These are phyloP conservation scores for Cephalopterus ornatus DNA, from an alignment of 2,113 vertebrate genomes.

Conservation along the genomic window DNA sequence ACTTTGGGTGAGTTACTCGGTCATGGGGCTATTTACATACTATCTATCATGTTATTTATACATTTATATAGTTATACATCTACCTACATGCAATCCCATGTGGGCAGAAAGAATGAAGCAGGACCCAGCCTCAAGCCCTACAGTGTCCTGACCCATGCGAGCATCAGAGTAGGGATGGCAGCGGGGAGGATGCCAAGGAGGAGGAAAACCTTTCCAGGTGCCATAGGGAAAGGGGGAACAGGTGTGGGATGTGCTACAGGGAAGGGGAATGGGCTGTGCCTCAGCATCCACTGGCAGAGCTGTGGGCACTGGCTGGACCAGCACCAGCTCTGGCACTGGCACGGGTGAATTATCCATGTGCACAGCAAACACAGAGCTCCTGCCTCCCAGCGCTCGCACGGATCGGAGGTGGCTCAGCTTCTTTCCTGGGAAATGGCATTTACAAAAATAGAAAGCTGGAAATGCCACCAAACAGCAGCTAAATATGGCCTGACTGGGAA, in stretches of 20 bases:
- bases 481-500: conserved; percentile 39
- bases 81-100: neutral
- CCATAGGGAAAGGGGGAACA: neutral
- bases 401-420: neutral
- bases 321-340: fast-evolving
- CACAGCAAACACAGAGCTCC: neutral
- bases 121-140: fast-evolving
- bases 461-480: conserved; percentile 43
- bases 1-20: neutral
- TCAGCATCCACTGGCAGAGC: neutral
- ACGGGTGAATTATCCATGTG: neutral
- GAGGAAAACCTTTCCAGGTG: neutral
- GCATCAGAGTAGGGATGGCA: neutral
- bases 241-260: neutral
- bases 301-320: fast-evolving
- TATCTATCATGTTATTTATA: neutral
- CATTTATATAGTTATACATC: neutral
- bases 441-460: conserved; percentile 59
- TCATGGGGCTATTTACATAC: neutral
- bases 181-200: neutral
- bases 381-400: neutral
- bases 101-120: neutral
- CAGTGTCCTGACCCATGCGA: neutral
- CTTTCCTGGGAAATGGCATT: neutral
- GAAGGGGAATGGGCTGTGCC: neutral